Conservation (phyloP, 2,888 invertebrate species). For the Agrotis clavis region DNA sequence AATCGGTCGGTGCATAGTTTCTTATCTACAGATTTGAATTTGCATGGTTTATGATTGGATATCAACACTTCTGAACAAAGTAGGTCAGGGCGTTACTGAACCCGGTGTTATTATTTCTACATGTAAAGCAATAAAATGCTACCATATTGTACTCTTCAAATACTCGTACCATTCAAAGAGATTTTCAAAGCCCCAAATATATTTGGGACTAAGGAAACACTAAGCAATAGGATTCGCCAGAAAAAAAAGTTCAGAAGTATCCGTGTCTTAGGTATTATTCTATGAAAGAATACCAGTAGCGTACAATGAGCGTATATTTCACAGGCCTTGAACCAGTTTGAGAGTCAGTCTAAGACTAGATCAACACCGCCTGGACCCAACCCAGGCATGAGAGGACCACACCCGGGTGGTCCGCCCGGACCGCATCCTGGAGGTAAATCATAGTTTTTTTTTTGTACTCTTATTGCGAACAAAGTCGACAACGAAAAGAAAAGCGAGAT, state of each 20-base stretch:
- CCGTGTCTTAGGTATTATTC: neutral
- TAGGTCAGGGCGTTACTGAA: constrained; percentile 15
- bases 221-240: no score
- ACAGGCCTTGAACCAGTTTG: constrained; percentile 95
- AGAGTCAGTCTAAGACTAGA: constrained; percentile 97
- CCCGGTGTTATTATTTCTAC: constrained; percentile 10
- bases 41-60: constrained; percentile 4
- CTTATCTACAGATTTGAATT: constrained; percentile 1
- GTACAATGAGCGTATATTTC: constrained; percentile 59
- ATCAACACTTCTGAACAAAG: constrained; percentile 8
- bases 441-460: constrained; percentile 19
- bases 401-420: constrained; percentile 92
- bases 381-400: constrained; percentile 92
- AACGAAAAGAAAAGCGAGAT: no score
- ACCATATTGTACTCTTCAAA: neutral
- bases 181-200: no score
- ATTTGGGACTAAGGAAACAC: no score
- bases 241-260: neutral
- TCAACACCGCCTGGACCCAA: constrained; percentile 95
- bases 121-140: no score
- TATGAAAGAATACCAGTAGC: constrained; percentile 13
- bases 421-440: constrained; percentile 91
- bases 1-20: neutral
- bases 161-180: neutral
- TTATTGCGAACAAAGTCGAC: neutral